Evolutionary conservation across 2,797 vertebrate species (phyloP), one percentile per base, ranked within the genome.

Genomic region (Onychomys leucogaster): DNA sequence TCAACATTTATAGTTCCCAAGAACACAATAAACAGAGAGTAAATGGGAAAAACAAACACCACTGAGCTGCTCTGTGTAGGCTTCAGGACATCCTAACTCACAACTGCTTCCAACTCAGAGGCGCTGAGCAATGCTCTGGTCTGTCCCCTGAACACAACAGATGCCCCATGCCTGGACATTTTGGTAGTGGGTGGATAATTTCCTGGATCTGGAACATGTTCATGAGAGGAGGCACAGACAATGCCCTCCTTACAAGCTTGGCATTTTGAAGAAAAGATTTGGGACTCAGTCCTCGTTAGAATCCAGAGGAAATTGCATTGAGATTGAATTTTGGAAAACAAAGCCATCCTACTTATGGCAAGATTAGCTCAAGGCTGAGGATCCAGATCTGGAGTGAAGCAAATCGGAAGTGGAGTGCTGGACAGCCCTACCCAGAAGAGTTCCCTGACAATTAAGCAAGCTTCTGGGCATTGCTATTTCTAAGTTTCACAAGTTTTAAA

Each of bases 101-200:
- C 34, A 12, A 59, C 65, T 34, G 46, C 46, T 75, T 73, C n/a
- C 67, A 69, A 25, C 49, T 55, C 71, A 32, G 23, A 77, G 86
- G 71, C 29, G 1, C 92, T 95, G 95, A 83, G 71, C 85, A 80
- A 57, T 23, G 59, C n/a, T 87, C 78, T 92, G 43, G 69, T 86
- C 63, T 94, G 49, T 83, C 73, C 90, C 82, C 67, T 94, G 17
- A 57, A 85, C 12, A 76, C 69, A 94, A 59, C 97, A 97, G 95
- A 97, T 95, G 97, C 92, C 96, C 57, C 9, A 0, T 95, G 76
- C 43, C 73, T 73, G 92, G 92, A 52, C 82, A 91, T 91, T 96
- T 92, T 61, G 80, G 83, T 61, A 71, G 97, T 97, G 95, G 97
- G 97, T 83, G 97, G 95, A 92, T 92, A 49, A 94, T 95, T 94